phyloP scores from a whole-genome alignment of 2,113 vertebrate genomes.

The Tetrao urogallus region DNA sequence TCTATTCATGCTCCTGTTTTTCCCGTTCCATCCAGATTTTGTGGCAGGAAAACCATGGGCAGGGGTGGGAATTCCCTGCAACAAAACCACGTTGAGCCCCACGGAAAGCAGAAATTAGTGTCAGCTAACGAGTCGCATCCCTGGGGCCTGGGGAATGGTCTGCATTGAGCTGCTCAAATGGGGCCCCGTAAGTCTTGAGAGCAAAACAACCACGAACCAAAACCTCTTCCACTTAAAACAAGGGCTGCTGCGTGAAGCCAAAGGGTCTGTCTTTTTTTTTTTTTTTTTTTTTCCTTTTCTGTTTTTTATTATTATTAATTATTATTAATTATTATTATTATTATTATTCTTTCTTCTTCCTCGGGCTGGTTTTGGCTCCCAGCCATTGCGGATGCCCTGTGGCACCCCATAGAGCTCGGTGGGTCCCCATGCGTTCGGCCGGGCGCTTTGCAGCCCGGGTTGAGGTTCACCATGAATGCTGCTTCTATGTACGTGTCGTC shows the following conservation, averaged over 20 bases:
- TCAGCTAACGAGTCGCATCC: background rate
- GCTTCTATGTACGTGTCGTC: constrained; percentile 69
- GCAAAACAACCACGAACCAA: background rate
- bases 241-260: constrained; percentile 40
- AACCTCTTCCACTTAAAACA: constrained; percentile 44
- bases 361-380: background rate
- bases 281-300: background rate
- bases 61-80: background rate
- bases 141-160: rapidly evolving
- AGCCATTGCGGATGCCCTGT: rapidly evolving
- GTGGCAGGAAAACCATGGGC: background rate
- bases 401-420: background rate
- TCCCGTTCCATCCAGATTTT: background rate
- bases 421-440: background rate
- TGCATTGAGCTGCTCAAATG: background rate
- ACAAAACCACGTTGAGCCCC: background rate
- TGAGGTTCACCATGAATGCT: constrained; percentile 49
- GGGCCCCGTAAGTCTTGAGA: background rate
- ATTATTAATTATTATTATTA: background rate
- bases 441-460: background rate
- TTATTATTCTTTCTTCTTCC: background rate
- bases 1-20: background rate
- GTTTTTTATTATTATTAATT: background rate
- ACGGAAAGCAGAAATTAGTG: background rate
- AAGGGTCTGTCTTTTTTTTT: constrained; percentile 5